Evolutionary conservation across 2,888 invertebrate genomes (phyloP).

Genomic region (Volucella zonaria): DNA sequence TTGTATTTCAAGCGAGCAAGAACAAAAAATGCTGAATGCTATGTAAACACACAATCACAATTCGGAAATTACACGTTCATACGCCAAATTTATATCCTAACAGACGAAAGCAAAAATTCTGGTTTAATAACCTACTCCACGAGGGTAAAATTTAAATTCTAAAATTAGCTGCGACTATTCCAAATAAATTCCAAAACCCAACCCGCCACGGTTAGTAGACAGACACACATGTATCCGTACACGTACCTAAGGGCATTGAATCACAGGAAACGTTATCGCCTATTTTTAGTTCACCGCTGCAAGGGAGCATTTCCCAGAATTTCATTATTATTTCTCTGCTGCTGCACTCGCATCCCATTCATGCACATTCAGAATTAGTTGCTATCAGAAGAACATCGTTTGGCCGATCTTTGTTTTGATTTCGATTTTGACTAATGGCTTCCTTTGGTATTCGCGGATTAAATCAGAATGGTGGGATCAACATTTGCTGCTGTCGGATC

Average conservation of each 20-base stretch:
- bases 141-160: slow-evolving; percentile 24
- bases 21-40: too few species aligned
- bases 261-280: slow-evolving; percentile 33
- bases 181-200: slow-evolving; percentile 35
- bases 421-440: slow-evolving; percentile 75
- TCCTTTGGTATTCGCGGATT: slow-evolving; percentile 79
- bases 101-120: slow-evolving; percentile 35
- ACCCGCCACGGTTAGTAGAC: neutral
- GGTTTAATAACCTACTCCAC: slow-evolving; percentile 58
- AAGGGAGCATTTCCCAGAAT: slow-evolving; percentile 23
- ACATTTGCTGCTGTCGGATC: slow-evolving; percentile 89
- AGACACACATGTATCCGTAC: neutral
- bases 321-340: neutral
- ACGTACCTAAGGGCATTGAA: slow-evolving; percentile 32
- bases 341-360: neutral
- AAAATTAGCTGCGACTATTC: slow-evolving; percentile 39
- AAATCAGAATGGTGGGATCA: slow-evolving; percentile 84
- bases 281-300: slow-evolving; percentile 55
- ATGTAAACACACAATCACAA: too few species aligned
- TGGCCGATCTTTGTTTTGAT: neutral
- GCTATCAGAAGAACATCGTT: slow-evolving; percentile 13
- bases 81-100: slow-evolving; percentile 5
- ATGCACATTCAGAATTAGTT: slow-evolving; percentile 40
- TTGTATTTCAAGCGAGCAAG: too few species aligned
- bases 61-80: neutral